Evolutionary conservation across 2,113 vertebrate genomes (phyloP), one percentile per base, ranked within the genome.

Genomic region (Poicephalus meyeri): DNA sequence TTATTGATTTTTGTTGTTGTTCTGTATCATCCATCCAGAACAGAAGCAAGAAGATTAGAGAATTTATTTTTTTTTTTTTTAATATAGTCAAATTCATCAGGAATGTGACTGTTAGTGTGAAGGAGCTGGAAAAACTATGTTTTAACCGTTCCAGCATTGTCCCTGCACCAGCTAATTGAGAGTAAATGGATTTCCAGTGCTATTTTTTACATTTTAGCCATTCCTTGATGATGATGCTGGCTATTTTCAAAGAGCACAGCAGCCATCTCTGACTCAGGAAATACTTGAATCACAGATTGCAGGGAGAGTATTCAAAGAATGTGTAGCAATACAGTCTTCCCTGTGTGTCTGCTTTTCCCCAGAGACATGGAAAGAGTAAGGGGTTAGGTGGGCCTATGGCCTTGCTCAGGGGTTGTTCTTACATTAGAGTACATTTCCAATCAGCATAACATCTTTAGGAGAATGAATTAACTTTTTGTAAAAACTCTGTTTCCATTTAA

Each of bases 1-100:
- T 94, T 94, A 96, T 72, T 96, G 91, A 72, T 97, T 94, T 94
- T 94, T 88, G 44, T 89, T 93, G 73, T 88, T 95, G 28, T 88
- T 96, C 71, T 1, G 2, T 88, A 95, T 95, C 53, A 68, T 58
- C 56, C 77, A 86, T 79, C 78, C 88, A 96, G 77, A 95, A 73
- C 25, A 83, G 13, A 92, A 94, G 41, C 58, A 86, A 74, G 47
- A 96, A 93, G 61, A 93, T 87, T 33, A 55, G 64, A 49, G 11
- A 2, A 11, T 35, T 49, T 81, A 95, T 71, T 91, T 56, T 17
- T 85, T 88, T 88, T 35, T 86, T 47, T 95, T 96, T 81, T 88
- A 87, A 88, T 94, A 31, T 91, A 88, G 68, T 94, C 92, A 61
- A 49, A 81, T 87, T 93, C 28, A 72, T 95, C 71, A 86, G 60